These are phyloP conservation scores for Drosophila prosaltans DNA, from an alignment of 1,140 invertebrate species.

Conservation along the genomic window DNA sequence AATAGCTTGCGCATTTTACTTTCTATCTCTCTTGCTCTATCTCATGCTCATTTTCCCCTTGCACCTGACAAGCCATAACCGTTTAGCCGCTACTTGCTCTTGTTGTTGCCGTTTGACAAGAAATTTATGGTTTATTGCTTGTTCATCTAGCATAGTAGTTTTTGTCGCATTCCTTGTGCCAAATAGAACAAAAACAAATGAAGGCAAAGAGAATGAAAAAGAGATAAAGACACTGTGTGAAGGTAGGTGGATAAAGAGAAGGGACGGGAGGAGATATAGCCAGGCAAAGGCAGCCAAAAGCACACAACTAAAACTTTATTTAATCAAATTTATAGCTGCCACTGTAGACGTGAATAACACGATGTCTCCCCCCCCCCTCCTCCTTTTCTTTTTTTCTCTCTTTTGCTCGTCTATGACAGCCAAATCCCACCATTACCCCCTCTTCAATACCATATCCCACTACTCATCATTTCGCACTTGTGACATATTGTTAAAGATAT, in stretches of 20 bases:
- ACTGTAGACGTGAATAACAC: conserved; percentile 18
- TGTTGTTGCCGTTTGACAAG: conserved; percentile 57
- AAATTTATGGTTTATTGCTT: conserved; percentile 82
- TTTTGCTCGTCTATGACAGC: background rate
- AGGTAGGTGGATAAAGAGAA: background rate
- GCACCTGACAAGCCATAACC: conserved; percentile 58
- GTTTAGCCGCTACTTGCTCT: conserved; percentile 50
- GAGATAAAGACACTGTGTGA: background rate
- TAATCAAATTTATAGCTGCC: conserved; percentile 75
- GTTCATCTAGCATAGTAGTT: conserved; percentile 74
- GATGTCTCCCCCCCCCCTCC: background rate
- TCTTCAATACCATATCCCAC: background rate
- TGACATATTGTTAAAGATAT: conserved; percentile 74
- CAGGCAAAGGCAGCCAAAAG: conserved; percentile 36
- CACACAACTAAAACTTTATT: conserved; percentile 75
- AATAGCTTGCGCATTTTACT: background rate
- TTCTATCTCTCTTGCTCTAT: conserved; percentile 4
- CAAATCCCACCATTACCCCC: background rate
- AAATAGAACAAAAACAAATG: conserved; percentile 45
- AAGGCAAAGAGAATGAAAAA: conserved; percentile 23
- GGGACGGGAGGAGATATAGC: background rate
- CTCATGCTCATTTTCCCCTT: conserved; percentile 15
- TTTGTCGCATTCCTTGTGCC: conserved; percentile 74
- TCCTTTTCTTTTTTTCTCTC: background rate
- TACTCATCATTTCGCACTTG: conserved; percentile 30